These are phyloP conservation scores for Petrocephalus zakoni DNA, from an alignment of 2,113 vertebrate genomes.

Conservation along the genomic window DNA sequence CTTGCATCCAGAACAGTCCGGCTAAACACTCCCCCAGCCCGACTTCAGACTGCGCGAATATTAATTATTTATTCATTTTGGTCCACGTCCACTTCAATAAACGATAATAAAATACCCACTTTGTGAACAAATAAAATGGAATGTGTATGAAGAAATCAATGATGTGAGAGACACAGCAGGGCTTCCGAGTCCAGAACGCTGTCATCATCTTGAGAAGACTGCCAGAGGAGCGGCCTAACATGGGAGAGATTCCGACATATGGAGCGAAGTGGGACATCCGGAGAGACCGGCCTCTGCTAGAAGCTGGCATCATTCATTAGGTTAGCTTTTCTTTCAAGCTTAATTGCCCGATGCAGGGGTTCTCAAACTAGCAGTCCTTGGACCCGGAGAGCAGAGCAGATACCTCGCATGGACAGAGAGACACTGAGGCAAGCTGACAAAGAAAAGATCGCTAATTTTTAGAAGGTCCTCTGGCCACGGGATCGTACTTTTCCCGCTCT, in stretches of 20 bases:
- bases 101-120: not conserved
- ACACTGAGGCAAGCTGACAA: not conserved
- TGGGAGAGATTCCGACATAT: not conserved
- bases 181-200: too few relatives aligned
- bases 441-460: not conserved
- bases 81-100: not conserved
- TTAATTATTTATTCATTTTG: conserved; percentile 10
- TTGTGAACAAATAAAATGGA: not conserved
- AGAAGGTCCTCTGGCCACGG: not conserved
- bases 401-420: not conserved
- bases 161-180: not conserved
- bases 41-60: not conserved
- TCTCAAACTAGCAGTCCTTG: not conserved
- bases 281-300: not conserved
- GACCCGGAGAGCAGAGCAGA: not conserved
- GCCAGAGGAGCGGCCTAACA: not conserved
- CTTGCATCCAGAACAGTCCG: not conserved
- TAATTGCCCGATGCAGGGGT: not conserved
- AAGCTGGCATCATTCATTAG: not conserved
- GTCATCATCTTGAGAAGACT: not conserved
- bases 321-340: not conserved
- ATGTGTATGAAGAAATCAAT: not conserved
- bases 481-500: not conserved
- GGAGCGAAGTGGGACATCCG: not conserved
- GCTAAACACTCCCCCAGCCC: not conserved